Evolutionary conservation across 2,888 invertebrate species (phyloP), one percentile per base, ranked within the genome.

Genomic region (Belgica antarctica): DNA sequence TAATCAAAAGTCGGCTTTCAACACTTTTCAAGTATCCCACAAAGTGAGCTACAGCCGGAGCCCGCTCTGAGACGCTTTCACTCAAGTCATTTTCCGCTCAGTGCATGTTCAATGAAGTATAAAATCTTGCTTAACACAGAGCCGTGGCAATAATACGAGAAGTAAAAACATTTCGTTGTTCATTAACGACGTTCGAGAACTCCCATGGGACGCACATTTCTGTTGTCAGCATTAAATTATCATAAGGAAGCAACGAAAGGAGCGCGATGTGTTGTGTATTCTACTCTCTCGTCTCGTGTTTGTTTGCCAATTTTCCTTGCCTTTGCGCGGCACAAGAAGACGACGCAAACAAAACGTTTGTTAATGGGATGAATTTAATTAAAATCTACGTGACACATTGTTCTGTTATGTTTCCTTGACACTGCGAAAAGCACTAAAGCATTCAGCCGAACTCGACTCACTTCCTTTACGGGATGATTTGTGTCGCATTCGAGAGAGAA

Each of bases 311-410:
- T n/a, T n/a, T n/a, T n/a, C n/a, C n/a, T 41, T 15, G 12, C 41
- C 31, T 4, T 31, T 31, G 5, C 41, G 41, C 41, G 41, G 15
- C 41, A 41, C n/a, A 41, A 15, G 41, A 41, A n/a, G 8, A 15
- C 41, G 41, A 41, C 41, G 15, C 41, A 46, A 46, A 65, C 65
- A 65, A 47, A 65, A 47, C 25, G 47, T 47, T 46, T 47, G 46
- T 47, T 47, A 65, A 47, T 46, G 65, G 47, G 47, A 65, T 65
- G 47, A 65, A 65, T 65, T 65, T 65, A 65, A 65, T 65, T 65
- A 65, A 65, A 63, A 65, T 19, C 65, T 65, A 47, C 65, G 65
- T 65, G 65, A 47, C 65, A 65, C 47, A 28, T 31, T 57, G 57
- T 57, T 17, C 57, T 5, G 5, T 10, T 57, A 5, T 22, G 57